A percentile compares a stretch with the other conserved stretches of the same genome.
These are phyloP conservation scores for Rapana venosa DNA, from an alignment of 2,888 invertebrate species.

Conservation along the genomic window DNA sequence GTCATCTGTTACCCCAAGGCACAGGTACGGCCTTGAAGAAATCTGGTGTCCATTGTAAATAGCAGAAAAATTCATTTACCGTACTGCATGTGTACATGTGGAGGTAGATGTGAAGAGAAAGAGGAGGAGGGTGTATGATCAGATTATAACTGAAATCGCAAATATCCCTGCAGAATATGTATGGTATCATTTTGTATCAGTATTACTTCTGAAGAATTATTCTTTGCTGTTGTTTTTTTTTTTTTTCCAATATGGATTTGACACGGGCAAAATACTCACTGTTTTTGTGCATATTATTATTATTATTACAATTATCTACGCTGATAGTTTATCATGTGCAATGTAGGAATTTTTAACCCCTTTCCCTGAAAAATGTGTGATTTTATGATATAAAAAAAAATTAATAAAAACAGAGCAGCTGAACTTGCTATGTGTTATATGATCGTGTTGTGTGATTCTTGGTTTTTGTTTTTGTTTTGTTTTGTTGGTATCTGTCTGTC, in stretches of 20 bases:
- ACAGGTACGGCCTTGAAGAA: too few relatives aligned
- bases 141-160: background rate
- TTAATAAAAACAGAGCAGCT: background rate
- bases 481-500: background rate
- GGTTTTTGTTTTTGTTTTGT: background rate
- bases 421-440: background rate
- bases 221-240: background rate
- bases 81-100: too few relatives aligned
- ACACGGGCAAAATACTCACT: background rate
- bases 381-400: background rate
- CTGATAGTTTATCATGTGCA: constrained; percentile 1
- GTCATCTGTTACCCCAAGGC: too few relatives aligned
- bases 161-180: too few relatives aligned
- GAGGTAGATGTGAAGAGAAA: too few relatives aligned
- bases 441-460: background rate
- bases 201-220: background rate
- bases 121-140: background rate
- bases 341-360: background rate
- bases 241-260: background rate
- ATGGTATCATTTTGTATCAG: background rate
- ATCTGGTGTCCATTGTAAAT: too few relatives aligned
- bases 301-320: too few relatives aligned
- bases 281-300: constrained; percentile 11
- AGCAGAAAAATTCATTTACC: too few relatives aligned
- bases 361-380: background rate